Conservation (phyloP, 2,888 invertebrate species). For the Pachydiplax longipennis region DNA sequence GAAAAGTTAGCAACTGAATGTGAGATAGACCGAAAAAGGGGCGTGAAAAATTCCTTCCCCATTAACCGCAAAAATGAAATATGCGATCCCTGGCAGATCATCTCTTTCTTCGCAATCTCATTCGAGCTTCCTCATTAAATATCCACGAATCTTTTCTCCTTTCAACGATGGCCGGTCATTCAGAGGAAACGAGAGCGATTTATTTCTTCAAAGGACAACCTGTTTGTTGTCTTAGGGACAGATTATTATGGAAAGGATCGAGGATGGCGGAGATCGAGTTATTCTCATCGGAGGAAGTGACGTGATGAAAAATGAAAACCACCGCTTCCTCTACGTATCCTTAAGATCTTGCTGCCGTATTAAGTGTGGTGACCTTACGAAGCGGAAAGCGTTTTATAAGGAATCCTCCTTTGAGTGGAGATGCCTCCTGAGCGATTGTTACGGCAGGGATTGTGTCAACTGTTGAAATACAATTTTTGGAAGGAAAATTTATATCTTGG, state of each 20-base stretch:
- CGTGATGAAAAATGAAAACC: slow-evolving; percentile 4
- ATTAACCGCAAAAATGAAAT: too few species aligned
- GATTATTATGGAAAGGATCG: background rate
- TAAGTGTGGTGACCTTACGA: background rate
- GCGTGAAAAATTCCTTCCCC: too few species aligned
- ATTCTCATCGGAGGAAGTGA: background rate
- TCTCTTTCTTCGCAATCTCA: too few species aligned
- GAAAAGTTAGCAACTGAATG: too few species aligned
- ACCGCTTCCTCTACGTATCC: background rate
- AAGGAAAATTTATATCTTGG: background rate
- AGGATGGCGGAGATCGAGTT: background rate
- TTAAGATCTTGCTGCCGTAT: background rate
- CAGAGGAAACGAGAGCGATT: too few species aligned
- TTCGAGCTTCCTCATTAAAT: too few species aligned
- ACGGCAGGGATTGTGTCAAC: background rate
- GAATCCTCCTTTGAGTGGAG: background rate
- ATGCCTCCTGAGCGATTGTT: background rate
- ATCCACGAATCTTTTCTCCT: too few species aligned
- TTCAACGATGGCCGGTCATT: too few species aligned
- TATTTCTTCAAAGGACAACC: too few species aligned
- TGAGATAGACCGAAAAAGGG: too few species aligned
- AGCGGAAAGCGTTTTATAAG: background rate
- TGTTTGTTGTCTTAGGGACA: too few species aligned
- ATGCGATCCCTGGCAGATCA: too few species aligned
- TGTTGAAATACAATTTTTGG: background rate